Evolutionary conservation across 2,797 vertebrate species (phyloP).

Genomic region (Poecile montanus): DNA sequence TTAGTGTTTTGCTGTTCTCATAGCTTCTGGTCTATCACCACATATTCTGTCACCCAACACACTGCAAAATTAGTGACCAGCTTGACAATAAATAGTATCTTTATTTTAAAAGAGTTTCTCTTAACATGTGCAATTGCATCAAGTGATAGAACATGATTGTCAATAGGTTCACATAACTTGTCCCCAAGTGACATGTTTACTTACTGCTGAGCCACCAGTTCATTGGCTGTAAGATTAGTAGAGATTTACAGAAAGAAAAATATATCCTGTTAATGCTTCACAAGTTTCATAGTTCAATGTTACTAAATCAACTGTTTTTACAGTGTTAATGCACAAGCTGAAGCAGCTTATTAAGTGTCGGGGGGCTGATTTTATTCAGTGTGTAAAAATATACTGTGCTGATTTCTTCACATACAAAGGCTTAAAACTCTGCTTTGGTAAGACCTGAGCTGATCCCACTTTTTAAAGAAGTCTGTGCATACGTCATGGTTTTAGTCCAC

Average conservation of each 20-base stretch:
- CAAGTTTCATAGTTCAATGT: neutral
- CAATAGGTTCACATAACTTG: neutral
- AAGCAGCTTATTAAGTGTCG: neutral
- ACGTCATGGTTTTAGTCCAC: neutral
- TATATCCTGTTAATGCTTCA: neutral
- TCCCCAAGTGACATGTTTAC: neutral
- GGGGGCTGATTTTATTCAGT: neutral
- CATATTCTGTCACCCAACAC: neutral
- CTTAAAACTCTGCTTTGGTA: neutral
- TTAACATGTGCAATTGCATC: neutral
- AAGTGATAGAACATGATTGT: neutral
- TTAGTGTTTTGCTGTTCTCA: neutral
- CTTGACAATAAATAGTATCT: neutral
- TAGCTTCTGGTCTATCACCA: neutral
- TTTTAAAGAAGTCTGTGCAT: neutral
- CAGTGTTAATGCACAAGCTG: neutral
- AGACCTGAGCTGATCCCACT: neutral
- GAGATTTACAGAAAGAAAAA: slow-evolving; percentile 32
- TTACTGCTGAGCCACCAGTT: slow-evolving; percentile 22
- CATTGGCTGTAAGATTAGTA: neutral
- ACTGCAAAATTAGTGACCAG: neutral
- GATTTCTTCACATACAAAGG: neutral
- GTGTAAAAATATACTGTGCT: neutral
- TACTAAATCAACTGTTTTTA: neutral
- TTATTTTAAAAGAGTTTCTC: neutral